Evolutionary conservation across 2,888 invertebrate genomes (phyloP).

Genomic region (Digitonthophagus gazella): DNA sequence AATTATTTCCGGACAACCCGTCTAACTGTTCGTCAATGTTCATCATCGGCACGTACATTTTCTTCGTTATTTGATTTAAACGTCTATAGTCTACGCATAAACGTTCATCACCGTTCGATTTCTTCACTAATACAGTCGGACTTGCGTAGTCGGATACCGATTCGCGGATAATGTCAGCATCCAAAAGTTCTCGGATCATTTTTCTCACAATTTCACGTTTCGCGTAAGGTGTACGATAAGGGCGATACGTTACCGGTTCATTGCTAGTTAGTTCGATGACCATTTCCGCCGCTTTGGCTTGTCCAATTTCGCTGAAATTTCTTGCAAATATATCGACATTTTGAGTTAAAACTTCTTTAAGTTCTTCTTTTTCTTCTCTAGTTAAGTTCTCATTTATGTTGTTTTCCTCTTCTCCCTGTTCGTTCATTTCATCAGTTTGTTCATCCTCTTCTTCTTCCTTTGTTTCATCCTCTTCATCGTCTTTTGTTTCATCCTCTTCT

Average conservation of each 20-base stretch:
- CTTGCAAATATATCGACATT: conserved; percentile 14
- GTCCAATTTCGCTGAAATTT: conserved; percentile 21
- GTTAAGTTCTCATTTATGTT: conserved; percentile 12
- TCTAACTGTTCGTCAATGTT: conserved; percentile 36
- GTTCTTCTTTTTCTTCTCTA: conserved; percentile 4
- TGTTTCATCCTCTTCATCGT: neutral
- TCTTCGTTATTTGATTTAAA: conserved; percentile 36
- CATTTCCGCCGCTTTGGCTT: conserved; percentile 22
- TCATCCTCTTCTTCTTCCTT: neutral
- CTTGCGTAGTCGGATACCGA: conserved; percentile 32
- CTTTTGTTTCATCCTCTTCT: neutral
- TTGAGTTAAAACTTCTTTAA: conserved; percentile 3
- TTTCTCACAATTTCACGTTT: conserved; percentile 24
- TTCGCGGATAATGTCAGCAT: conserved; percentile 27
- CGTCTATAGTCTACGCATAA: conserved; percentile 34
- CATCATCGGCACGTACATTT: conserved; percentile 36
- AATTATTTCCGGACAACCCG: conserved; percentile 29
- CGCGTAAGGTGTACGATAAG: conserved; percentile 32
- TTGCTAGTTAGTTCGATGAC: conserved; percentile 4
- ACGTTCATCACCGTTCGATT: conserved; percentile 29
- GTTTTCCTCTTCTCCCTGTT: neutral
- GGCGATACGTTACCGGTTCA: conserved; percentile 24
- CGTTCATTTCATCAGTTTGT: neutral
- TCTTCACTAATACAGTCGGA: conserved; percentile 27
- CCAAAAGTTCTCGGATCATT: conserved; percentile 29